Conservation (phyloP, 2,113 vertebrate species). For the Antigone vipio region DNA sequence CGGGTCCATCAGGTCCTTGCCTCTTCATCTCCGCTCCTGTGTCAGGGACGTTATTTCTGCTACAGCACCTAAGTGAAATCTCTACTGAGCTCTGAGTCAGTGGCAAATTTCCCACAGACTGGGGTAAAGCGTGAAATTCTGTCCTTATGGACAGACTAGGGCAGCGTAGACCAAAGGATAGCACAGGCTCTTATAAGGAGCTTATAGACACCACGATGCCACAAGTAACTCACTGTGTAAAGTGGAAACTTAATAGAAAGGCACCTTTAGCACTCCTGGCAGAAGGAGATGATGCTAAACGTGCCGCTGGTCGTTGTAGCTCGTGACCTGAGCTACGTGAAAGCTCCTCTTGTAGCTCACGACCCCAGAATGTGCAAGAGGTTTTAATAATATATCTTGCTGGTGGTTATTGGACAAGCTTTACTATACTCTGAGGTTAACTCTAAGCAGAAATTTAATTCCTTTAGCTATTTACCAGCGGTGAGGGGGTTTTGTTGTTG, state of each 20-base stretch:
- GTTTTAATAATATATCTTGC: neutral
- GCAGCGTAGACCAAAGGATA: neutral
- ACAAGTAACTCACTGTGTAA: neutral
- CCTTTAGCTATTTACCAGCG: accelerated
- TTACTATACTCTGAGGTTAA: accelerated
- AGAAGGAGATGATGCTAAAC: neutral
- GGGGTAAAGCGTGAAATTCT: neutral
- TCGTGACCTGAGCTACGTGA: neutral
- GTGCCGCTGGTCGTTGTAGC: accelerated
- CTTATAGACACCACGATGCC: accelerated
- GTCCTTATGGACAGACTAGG: accelerated
- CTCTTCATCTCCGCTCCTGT: neutral
- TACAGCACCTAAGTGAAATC: neutral
- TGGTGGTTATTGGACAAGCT: too few species aligned
- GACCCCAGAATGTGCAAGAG: accelerated
- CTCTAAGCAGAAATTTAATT: neutral
- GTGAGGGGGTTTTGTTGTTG: neutral
- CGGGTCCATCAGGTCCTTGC: neutral
- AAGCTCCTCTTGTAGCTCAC: accelerated
- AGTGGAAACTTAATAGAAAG: neutral
- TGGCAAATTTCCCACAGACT: neutral
- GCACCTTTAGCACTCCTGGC: neutral
- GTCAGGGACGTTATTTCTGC: neutral
- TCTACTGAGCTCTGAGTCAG: neutral
- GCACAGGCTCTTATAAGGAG: neutral